Base-by-base conservation (phyloP, 2,113 vertebrate genomes). In the Hymenochirus boettgeri region DNA sequence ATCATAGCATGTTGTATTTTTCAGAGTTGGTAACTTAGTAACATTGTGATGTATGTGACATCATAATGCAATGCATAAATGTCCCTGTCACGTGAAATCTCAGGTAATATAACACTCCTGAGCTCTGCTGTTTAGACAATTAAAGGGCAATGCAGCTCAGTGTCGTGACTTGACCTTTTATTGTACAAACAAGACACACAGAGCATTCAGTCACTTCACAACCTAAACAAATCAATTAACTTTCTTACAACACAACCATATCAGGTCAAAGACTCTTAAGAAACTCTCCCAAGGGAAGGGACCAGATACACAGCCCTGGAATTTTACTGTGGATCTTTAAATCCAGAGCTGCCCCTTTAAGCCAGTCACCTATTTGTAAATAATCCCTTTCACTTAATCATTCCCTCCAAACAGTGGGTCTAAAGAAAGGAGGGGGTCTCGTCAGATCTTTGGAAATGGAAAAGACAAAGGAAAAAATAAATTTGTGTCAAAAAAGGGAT, bases 131-230 rank as follows among this genome's bases (percentile, higher is more conserved):
- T 61, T 48, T 46, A 35, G n/a, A 27, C 33, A 27, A 61, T 50
- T 23, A 51, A 51, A 61, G 59, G 59, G 19, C 59, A 51, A n/a
- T 47, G 47, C n/a, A n/a, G n/a, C n/a, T 27, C 27, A 23, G 18
- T 18, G 48, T 18, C 13, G 25, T 12, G 26, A 19, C 7, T 15
- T 35, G 55, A 59, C 35, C 35, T 26, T 27, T 26, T 59, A 23
- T n/a, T 22, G 39, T 42, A 17, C 12, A 45, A 25, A 5, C 2
- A 58, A 42, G 35, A 24, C 35, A 45, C 19, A 15, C 22, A 25
- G 23, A n/a, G 17, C 17, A n/a, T 12, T 21, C 3, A 15, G 29
- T 10, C 15, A 13, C 19, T 37, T 21, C 60, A n/a, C n/a, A 62
- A 62, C 19, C 47, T 24, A 35, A 62, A 62, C 48, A 62, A 9